Conservation (phyloP, 2,888 invertebrate genomes). For the Syrista parreyssii region DNA sequence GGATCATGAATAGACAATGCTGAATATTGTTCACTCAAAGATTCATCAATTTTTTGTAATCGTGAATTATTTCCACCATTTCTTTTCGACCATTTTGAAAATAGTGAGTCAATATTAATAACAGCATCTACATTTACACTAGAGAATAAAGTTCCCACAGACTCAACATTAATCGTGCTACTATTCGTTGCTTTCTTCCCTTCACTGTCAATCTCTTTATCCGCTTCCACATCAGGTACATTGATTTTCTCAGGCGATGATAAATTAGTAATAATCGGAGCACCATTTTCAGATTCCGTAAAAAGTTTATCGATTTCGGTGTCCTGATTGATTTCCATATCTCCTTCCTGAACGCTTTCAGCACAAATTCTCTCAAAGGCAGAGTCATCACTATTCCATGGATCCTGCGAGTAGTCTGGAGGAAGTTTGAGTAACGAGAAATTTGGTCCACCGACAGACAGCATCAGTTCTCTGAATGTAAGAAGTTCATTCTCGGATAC, state of each 20-base stretch:
- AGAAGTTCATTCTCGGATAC: slow-evolving; percentile 74
- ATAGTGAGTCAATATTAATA: background rate
- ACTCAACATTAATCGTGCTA: background rate
- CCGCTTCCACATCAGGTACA: background rate
- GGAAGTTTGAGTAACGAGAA: slow-evolving; percentile 69
- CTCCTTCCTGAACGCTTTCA: background rate
- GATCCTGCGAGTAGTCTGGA: slow-evolving; percentile 47
- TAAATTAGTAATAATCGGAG: slow-evolving; percentile 8
- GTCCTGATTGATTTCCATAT: background rate
- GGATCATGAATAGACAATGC: background rate
- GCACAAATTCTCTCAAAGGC: slow-evolving; percentile 50
- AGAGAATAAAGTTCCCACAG: background rate
- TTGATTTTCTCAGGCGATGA: background rate
- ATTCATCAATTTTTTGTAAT: background rate
- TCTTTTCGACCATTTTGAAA: background rate
- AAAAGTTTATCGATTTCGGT: background rate
- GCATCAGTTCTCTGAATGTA: slow-evolving; percentile 71
- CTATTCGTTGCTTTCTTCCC: background rate
- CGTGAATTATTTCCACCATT: background rate
- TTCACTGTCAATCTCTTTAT: background rate
- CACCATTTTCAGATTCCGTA: slow-evolving; percentile 27
- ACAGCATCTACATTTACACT: background rate
- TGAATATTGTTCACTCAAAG: background rate
- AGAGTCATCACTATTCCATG: slow-evolving; percentile 48
- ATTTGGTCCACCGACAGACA: slow-evolving; percentile 69